Evolutionary conservation across 1,140 invertebrate genomes (phyloP).

Genomic region (Orchestia grillus): DNA sequence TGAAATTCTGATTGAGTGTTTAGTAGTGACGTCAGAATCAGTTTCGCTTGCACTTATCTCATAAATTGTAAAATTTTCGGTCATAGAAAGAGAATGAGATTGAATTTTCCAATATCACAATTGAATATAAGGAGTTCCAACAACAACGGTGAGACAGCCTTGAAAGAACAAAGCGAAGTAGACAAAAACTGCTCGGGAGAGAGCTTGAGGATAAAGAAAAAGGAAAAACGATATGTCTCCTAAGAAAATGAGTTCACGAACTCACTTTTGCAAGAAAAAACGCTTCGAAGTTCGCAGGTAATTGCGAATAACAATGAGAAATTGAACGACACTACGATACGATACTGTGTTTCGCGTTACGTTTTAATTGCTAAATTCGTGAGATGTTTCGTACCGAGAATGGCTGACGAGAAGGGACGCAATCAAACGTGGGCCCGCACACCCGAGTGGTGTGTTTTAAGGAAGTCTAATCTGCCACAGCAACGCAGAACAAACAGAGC

Average conservation of each 20-base stretch:
- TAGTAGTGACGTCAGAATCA: background rate
- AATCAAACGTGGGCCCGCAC: no score
- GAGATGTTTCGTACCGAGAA: background rate
- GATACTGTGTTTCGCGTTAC: no score
- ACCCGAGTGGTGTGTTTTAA: background rate
- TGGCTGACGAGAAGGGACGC: background rate
- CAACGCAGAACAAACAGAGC: background rate
- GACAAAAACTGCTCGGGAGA: background rate
- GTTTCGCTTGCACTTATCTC: no score
- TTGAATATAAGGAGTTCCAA: background rate
- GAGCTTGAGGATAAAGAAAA: background rate
- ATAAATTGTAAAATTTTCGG: background rate
- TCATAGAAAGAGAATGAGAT: background rate
- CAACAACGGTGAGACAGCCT: background rate
- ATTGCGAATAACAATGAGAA: background rate
- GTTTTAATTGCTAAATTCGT: no score
- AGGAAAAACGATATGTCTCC: background rate
- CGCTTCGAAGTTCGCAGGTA: background rate
- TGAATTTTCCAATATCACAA: background rate
- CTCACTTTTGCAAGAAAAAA: background rate
- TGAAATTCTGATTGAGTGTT: background rate
- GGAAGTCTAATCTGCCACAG: background rate
- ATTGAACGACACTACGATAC: background rate
- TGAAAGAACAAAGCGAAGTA: background rate
- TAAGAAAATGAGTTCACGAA: background rate